A percentile compares a stretch with the other conserved stretches of the same genome.
Conservation (phyloP, 2,113 vertebrate species). For the Equus quagga region DNA sequence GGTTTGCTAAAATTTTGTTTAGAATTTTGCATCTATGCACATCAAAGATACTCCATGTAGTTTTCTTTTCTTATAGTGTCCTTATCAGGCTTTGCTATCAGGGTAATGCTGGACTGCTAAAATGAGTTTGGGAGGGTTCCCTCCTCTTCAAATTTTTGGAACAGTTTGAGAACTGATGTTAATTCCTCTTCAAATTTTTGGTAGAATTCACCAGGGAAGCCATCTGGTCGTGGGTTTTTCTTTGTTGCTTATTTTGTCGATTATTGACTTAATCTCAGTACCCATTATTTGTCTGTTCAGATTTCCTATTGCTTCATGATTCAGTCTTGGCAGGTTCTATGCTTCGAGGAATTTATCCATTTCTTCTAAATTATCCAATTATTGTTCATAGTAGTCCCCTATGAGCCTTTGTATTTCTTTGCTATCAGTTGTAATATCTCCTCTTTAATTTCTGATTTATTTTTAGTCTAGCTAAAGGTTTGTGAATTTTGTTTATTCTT, state of each 20-base stretch:
- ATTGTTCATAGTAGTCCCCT: neutral
- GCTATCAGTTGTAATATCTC: neutral
- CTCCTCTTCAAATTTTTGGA: neutral
- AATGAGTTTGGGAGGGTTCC: neutral
- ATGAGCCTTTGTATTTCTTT: neutral
- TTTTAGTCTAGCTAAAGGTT: neutral
- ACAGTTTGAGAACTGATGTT: neutral
- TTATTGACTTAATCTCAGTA: neutral
- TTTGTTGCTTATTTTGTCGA: neutral
- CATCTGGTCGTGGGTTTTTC: neutral
- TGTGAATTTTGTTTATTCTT: neutral
- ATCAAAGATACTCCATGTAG: too few species aligned
- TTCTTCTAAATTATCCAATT: neutral
- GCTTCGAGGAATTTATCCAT: neutral
- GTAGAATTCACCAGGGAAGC: neutral
- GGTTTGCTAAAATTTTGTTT: neutral
- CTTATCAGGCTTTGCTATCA: neutral
- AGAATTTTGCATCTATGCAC: too few species aligned
- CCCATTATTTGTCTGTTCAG: neutral
- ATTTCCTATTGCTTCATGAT: neutral
- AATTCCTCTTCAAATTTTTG: neutral
- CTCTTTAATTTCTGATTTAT: neutral
- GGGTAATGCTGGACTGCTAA: neutral
- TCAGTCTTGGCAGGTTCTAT: neutral
- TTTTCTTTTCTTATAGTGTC: neutral